These are phyloP conservation scores for Umimayanthus chanpuru DNA, from an alignment of 92 coral and sea anemone species.

Conservation along the genomic window DNA sequence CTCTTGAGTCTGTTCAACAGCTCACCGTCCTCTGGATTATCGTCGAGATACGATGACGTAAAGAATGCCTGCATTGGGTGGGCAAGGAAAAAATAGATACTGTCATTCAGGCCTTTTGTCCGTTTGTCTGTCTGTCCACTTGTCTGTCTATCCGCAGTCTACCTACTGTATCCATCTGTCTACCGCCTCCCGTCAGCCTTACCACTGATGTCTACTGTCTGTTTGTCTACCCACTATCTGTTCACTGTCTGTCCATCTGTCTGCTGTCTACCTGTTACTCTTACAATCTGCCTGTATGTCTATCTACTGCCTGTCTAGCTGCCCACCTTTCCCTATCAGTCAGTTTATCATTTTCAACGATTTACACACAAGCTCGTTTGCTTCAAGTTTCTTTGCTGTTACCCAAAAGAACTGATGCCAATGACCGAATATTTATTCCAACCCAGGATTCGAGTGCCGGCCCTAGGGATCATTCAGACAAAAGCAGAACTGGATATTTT, in stretches of 20 bases:
- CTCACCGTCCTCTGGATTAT: constrained; percentile 75
- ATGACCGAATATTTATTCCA: neutral
- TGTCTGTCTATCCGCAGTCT: neutral
- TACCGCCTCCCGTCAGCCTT: too few species aligned
- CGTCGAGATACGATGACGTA: constrained; percentile 66
- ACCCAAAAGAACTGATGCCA: neutral
- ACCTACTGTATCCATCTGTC: neutral
- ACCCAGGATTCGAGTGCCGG: too few species aligned
- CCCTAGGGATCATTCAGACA: too few species aligned
- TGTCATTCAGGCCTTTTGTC: neutral
- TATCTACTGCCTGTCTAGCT: too few species aligned
- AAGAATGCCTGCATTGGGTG: constrained; percentile 75
- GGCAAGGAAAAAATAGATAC: neutral
- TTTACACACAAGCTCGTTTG: neutral
- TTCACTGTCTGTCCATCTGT: too few species aligned
- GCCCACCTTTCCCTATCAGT: too few species aligned
- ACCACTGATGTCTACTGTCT: too few species aligned
- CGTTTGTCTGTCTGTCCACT: neutral
- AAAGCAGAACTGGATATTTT: too few species aligned
- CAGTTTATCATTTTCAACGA: too few species aligned
- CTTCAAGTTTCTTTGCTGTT: neutral
- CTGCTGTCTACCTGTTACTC: too few species aligned
- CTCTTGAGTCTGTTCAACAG: constrained; percentile 67
- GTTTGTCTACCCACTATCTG: too few species aligned
- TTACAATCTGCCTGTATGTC: too few species aligned